Conservation (phyloP, 2,113 vertebrate species). For the Struthidea cinerea region DNA sequence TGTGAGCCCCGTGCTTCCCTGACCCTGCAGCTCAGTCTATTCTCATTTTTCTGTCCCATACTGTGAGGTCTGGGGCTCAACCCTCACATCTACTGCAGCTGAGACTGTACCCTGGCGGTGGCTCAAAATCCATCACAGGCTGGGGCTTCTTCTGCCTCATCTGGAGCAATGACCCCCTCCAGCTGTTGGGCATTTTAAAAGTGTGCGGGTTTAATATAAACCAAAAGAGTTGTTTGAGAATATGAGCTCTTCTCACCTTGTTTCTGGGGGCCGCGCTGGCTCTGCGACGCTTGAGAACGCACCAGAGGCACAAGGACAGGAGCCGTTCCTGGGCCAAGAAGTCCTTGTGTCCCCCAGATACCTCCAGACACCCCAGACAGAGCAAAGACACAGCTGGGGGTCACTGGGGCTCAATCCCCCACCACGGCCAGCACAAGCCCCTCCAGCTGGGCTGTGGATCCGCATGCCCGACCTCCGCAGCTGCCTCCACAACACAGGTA, state of each 20-base stretch:
- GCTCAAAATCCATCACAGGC: background rate
- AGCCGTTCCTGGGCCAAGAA: background rate
- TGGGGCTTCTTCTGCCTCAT: background rate
- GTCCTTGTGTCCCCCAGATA: rapidly evolving
- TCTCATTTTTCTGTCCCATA: background rate
- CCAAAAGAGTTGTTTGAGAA: too few relatives aligned
- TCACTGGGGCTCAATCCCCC: background rate
- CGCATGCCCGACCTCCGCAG: rapidly evolving
- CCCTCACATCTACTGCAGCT: background rate
- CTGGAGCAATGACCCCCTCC: background rate
- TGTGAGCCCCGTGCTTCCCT: background rate
- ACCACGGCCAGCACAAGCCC: background rate
- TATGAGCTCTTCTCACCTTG: background rate
- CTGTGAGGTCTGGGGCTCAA: rapidly evolving
- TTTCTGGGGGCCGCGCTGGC: too few relatives aligned
- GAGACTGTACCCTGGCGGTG: background rate
- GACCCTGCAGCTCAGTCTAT: background rate
- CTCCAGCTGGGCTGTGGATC: background rate
- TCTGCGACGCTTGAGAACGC: background rate
- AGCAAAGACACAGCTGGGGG: background rate
- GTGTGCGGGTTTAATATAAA: background rate
- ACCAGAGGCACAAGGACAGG: background rate
- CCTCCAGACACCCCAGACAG: too few relatives aligned
- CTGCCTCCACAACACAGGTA: constrained; percentile 3
- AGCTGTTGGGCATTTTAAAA: background rate